A percentile compares a stretch with the other conserved stretches of the same genome.
These are phyloP conservation scores for Columba janthina DNA, from an alignment of 2,113 vertebrate species.

Conservation along the genomic window DNA sequence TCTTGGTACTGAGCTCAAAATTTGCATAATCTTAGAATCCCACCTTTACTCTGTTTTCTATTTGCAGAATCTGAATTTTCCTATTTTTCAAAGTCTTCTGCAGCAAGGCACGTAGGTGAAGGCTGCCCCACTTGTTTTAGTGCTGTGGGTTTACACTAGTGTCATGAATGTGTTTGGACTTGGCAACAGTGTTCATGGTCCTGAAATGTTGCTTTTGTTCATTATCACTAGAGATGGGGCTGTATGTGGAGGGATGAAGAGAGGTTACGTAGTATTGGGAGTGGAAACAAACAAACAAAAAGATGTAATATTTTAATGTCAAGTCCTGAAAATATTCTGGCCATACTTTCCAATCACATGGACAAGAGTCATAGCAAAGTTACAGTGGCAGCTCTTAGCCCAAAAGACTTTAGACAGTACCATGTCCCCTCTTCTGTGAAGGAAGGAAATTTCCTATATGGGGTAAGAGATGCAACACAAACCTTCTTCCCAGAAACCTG, in stretches of 20 bases:
- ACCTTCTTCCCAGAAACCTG: background rate
- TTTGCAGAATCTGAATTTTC: background rate
- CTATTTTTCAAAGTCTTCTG: background rate
- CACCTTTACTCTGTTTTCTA: background rate
- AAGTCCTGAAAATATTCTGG: background rate
- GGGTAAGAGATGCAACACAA: background rate
- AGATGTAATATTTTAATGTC: background rate
- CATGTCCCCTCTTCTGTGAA: background rate
- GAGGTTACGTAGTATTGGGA: background rate
- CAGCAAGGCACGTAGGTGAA: background rate
- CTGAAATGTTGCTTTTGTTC: background rate
- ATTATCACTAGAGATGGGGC: background rate
- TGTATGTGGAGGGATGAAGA: background rate
- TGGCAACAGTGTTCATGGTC: background rate
- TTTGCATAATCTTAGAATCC: background rate
- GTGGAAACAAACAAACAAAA: background rate
- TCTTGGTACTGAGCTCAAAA: background rate
- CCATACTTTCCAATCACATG: background rate
- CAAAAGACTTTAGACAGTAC: background rate
- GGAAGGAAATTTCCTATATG: background rate
- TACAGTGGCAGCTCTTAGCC: accelerated
- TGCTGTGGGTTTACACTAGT: background rate
- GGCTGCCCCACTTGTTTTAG: background rate
- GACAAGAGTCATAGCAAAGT: background rate
- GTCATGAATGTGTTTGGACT: background rate